Base-by-base conservation (phyloP, 2,113 vertebrate genomes). In the Phocoena phocoena region DNA sequence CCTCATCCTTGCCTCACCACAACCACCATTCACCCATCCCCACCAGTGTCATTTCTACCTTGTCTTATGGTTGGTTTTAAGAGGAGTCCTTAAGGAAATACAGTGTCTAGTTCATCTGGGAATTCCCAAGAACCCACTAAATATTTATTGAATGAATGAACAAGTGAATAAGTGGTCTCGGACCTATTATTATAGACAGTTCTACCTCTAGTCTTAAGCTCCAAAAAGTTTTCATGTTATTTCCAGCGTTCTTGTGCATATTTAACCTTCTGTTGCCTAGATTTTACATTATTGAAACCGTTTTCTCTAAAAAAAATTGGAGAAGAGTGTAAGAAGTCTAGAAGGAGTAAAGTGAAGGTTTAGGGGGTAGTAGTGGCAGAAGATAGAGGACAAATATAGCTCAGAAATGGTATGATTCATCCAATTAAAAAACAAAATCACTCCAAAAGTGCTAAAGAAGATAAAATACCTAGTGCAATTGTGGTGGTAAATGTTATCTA, bases 371-470 rank as follows among this genome's bases (percentile, higher is more conserved):
- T 13, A 25, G 7, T 53, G 2, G 12, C 79, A 44, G 33, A 28
- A 82, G 25, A 38, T 25, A 80, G 44, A 47, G 12, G 28, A 95
- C 25, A 90, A 80, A 85, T 62, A 15, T 5, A 97, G 85, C 33
- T 80, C 23, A 76, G 26, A 90, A 60, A 38, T 38, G 4, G 4
- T 62, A 2, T 21, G 9, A 77, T 7, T 31, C 36, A 74, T 18
- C 70, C 86, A 87, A 94, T 53, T 88, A 53, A 65, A 94, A 81
- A 84, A 6, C 21, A 60, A 76, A 88, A 33, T 63, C 6, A 63
- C 91, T 53, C 50, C 41, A 85, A 94, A 95, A 47, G 53, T 73
- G 31, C 41, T 81, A 47, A 71, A 93, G 73, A 86, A 93, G 53
- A 77, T 47, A 73, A 93, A 90, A 6, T 53, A 38, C 18, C 25